Evolutionary conservation across 1,140 invertebrate genomes (phyloP), one percentile per base, ranked within the genome.

Genomic region (Plodia interpunctella): DNA sequence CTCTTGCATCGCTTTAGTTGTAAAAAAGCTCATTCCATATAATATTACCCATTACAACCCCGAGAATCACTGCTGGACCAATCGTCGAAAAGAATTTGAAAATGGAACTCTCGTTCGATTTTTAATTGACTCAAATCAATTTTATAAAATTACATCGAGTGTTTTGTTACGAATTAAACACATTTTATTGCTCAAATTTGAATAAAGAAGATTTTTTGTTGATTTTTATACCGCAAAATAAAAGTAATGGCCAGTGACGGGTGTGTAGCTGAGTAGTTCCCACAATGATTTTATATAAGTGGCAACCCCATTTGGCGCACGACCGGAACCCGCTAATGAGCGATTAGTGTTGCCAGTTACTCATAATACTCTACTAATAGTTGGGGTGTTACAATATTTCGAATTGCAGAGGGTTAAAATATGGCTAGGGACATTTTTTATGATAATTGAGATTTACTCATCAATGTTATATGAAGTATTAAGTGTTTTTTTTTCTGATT

Each of bases 11-110:
- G 82, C 68, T 86, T 83, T 85, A 87, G 85, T 80, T 87, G 82
- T 88, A 85, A 88, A 88, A 82, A 85, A 70, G 74, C 74, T 76
- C 79, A 82, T 88, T 85, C 80, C 82, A 80, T 87, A 85, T 84
- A 85, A 87, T 87, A 88, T 88, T 87, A 80, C 79, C 83, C 78
- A 88, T 87, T 88, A 85, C 82, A 81, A 80, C 74, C 77, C 77
- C 73, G 82, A 80, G 85, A 88, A 87, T 81, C 80, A 88, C 80
- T 73, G 79, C 70, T 74, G 74, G 72, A 58, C 78, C 82, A 87
- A 87, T 88, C 75, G 73, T 64, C 62, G 65, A 61, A 49, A 68
- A 65, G 81, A 74, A 84, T 84, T 85, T 70, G 71, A 74, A 80
- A 87, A 85, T 85, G 80, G 82, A 86, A 82, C 76, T 65, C 79